phyloP scores from a whole-genome alignment of 2,888 invertebrate genomes.

The Conchocele bisecta region DNA sequence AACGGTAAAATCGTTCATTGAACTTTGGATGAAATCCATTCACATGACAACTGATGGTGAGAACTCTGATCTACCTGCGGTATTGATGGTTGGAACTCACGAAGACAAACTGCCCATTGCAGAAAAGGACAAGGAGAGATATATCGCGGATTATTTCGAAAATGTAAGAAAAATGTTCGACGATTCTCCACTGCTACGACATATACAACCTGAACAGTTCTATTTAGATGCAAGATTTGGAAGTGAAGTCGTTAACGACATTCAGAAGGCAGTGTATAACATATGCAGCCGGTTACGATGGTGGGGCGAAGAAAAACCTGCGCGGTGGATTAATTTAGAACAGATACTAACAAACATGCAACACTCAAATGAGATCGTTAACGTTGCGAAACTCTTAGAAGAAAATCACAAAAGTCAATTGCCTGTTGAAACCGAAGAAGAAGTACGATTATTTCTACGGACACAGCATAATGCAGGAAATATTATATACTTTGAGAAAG shows the following conservation, averaged over 20 bases:
- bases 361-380: background rate
- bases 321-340: conserved; percentile 10
- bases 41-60: background rate
- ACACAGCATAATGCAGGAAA: conserved; percentile 6
- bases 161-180: conserved; percentile 16
- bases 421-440: background rate
- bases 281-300: background rate
- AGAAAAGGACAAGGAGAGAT: background rate
- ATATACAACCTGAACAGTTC: conserved; percentile 26
- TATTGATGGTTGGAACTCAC: conserved; percentile 43
- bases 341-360: background rate
- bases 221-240: background rate
- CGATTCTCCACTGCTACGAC: conserved; percentile 16
- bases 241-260: background rate
- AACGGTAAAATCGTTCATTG: background rate
- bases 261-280: background rate
- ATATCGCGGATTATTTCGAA: conserved; percentile 13
- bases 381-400: background rate
- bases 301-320: background rate
- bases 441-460: conserved; percentile 3
- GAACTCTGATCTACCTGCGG: conserved; percentile 4
- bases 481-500: conserved; percentile 8
- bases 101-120: conserved; percentile 9
- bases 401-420: background rate
- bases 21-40: background rate